Evolutionary conservation across 2,888 invertebrate species (phyloP).

Genomic region (Torymus aiolomorphi): DNA sequence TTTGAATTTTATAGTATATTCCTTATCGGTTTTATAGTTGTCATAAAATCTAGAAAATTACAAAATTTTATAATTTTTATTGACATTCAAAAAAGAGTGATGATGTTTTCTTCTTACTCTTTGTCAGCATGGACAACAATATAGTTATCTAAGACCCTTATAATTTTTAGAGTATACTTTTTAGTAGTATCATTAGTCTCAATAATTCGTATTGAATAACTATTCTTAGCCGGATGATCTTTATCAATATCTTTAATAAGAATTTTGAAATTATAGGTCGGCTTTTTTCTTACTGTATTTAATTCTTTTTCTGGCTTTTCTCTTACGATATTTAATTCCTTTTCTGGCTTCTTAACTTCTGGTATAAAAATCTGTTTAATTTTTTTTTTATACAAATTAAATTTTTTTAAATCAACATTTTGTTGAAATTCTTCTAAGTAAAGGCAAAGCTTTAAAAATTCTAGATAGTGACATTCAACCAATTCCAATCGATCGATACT

Average conservation of each 20-base stretch:
- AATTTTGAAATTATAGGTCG: slow-evolving; percentile 12
- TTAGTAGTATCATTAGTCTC: neutral
- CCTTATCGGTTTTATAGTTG: no score
- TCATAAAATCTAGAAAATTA: no score
- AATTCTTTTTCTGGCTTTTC: neutral
- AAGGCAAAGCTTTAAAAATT: slow-evolving; percentile 37
- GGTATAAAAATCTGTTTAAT: neutral
- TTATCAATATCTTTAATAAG: slow-evolving; percentile 12
- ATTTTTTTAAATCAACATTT: neutral
- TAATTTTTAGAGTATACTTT: slow-evolving; percentile 4
- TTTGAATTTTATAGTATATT: no score
- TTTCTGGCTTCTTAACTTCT: neutral
- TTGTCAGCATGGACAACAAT: slow-evolving; percentile 5
- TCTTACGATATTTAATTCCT: neutral
- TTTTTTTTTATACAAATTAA: neutral
- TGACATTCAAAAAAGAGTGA: no score
- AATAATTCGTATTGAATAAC: neutral
- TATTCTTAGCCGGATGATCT: slow-evolving; percentile 14
- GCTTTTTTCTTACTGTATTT: neutral
- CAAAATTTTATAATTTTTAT: no score
- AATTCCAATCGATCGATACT: slow-evolving; percentile 28
- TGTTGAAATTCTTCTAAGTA: slow-evolving; percentile 39
- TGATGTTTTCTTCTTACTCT: neutral
- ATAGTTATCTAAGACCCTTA: neutral
- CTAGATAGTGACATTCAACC: slow-evolving; percentile 30